These are phyloP conservation scores for Cosmorhoe ocellata DNA, from an alignment of 2,888 invertebrate genomes.

Conservation along the genomic window DNA sequence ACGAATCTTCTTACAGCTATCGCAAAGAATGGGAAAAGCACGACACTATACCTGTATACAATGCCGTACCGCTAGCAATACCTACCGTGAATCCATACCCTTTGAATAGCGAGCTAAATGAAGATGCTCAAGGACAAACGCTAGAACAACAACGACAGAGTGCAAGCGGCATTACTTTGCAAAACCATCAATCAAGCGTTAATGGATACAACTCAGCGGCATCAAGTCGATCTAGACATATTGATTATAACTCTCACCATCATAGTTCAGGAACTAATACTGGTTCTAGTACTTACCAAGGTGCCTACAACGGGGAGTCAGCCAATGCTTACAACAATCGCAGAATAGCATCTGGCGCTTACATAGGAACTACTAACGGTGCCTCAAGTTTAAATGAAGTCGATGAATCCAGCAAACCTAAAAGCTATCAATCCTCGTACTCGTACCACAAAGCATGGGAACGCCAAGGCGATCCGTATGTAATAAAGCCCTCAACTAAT, in stretches of 20 bases:
- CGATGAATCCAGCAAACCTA: slow-evolving; percentile 56
- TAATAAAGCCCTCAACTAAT: slow-evolving; percentile 62
- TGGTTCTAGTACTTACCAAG: slow-evolving; percentile 34
- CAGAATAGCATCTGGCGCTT: slow-evolving; percentile 11
- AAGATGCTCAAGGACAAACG: slow-evolving; percentile 47
- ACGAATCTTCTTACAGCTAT: slow-evolving; percentile 71
- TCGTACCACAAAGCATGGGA: slow-evolving; percentile 80
- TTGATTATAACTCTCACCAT: slow-evolving; percentile 46
- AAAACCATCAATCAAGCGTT: slow-evolving; percentile 43
- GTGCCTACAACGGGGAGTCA: slow-evolving; percentile 11
- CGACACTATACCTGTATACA: slow-evolving; percentile 47
- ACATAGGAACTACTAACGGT: slow-evolving; percentile 23
- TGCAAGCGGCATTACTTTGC: slow-evolving; percentile 39
- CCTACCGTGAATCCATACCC: slow-evolving; percentile 53
- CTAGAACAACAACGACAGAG: slow-evolving; percentile 35
- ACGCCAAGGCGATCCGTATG: slow-evolving; percentile 75
- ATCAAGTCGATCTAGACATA: slow-evolving; percentile 47
- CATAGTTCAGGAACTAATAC: slow-evolving; percentile 34
- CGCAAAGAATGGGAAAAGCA: slow-evolving; percentile 76
- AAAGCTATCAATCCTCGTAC: slow-evolving; percentile 75
- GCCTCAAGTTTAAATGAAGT: slow-evolving; percentile 40
- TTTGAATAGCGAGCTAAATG: slow-evolving; percentile 59
- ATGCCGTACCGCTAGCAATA: slow-evolving; percentile 35
- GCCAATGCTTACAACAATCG: slow-evolving; percentile 18
- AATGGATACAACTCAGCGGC: slow-evolving; percentile 49